Conservation (phyloP, 1,140 invertebrate species). For the Saxidomus purpurata region DNA sequence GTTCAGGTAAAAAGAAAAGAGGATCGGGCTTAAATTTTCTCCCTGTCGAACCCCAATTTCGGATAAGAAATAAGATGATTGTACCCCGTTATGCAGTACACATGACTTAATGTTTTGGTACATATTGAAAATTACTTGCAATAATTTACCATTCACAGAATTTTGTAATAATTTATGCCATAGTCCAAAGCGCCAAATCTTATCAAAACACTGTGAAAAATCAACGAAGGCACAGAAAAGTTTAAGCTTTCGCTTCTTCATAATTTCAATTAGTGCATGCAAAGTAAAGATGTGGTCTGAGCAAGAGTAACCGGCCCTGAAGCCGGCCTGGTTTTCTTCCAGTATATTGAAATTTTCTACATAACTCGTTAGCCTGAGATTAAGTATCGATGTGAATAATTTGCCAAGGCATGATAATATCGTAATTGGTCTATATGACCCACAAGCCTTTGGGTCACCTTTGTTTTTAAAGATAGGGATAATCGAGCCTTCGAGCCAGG, state of each 20-base stretch:
- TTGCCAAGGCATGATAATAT: background rate
- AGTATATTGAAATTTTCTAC: background rate
- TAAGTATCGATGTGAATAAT: background rate
- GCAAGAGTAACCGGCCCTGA: background rate
- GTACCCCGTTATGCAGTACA: constrained; percentile 23
- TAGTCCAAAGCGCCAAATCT: constrained; percentile 44
- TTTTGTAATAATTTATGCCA: constrained; percentile 50
- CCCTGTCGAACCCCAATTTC: constrained; percentile 53
- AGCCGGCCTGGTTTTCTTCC: no score
- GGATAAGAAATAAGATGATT: constrained; percentile 29
- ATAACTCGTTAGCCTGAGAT: background rate
- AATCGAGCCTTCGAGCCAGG: constrained; percentile 36
- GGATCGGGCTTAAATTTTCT: constrained; percentile 29
- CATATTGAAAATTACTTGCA: constrained; percentile 60
- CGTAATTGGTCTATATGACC: constrained; percentile 6
- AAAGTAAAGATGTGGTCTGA: constrained; percentile 17
- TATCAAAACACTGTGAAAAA: constrained; percentile 63
- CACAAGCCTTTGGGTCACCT: background rate
- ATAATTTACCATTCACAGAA: constrained; percentile 61
- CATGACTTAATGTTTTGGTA: constrained; percentile 61
- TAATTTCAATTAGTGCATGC: constrained; percentile 18
- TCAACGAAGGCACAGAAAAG: constrained; percentile 64
- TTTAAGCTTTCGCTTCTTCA: constrained; percentile 46
- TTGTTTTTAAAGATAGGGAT: constrained; percentile 43
- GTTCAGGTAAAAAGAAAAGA: constrained; percentile 29